Evolutionary conservation across 2,888 invertebrate species (phyloP).

Genomic region (Buathra laborator): DNA sequence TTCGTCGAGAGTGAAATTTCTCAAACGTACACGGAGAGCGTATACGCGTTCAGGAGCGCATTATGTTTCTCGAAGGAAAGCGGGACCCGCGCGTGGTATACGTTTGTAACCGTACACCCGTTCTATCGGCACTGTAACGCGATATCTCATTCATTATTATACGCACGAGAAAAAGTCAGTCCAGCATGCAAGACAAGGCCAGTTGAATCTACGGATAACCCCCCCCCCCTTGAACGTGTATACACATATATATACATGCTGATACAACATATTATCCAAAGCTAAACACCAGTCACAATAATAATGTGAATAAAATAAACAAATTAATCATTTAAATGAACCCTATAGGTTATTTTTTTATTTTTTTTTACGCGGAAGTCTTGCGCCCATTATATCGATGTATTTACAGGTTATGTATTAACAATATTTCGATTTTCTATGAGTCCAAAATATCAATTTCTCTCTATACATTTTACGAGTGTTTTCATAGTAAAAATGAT

Average conservation of each 20-base stretch:
- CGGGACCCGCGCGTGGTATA: slow-evolving; percentile 66
- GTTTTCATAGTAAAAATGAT: neutral
- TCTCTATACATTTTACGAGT: too few relatives aligned
- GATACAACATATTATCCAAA: neutral
- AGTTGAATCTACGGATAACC: slow-evolving; percentile 46
- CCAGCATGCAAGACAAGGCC: slow-evolving; percentile 58
- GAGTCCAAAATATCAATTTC: too few relatives aligned
- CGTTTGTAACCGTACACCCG: slow-evolving; percentile 75
- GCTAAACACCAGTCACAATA: slow-evolving; percentile 6
- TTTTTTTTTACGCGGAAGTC: too few relatives aligned
- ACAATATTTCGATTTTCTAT: too few relatives aligned
- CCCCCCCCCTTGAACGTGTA: neutral
- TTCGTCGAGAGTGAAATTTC: slow-evolving; percentile 52
- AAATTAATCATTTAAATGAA: neutral
- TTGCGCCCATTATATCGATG: too few relatives aligned
- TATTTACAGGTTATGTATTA: too few relatives aligned
- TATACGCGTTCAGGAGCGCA: slow-evolving; percentile 32
- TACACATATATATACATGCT: neutral
- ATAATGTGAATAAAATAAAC: neutral
- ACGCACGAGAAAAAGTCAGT: slow-evolving; percentile 73
- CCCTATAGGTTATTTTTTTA: neutral
- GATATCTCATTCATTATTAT: slow-evolving; percentile 78
- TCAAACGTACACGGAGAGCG: slow-evolving; percentile 24
- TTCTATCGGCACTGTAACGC: slow-evolving; percentile 76
- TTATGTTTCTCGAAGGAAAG: slow-evolving; percentile 56